Evolutionary conservation across 2,113 vertebrate species (phyloP), one percentile per base, ranked within the genome.

Genomic region (Phoenicopterus ruber): DNA sequence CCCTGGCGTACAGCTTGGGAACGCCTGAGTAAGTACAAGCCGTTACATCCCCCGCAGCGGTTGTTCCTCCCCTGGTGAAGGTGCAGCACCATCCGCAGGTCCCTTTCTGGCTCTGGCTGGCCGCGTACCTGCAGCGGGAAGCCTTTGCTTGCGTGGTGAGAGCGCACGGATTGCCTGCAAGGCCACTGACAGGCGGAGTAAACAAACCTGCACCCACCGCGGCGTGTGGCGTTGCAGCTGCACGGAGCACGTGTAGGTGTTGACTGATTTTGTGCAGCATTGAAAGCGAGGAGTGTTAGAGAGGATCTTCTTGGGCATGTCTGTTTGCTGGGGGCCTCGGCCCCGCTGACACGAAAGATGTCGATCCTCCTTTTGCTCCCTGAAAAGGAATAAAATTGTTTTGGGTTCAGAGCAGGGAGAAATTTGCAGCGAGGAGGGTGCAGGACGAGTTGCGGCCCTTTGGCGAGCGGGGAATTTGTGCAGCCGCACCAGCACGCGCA

Each of bases 91-190:
- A 1, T 9, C 55, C 58, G 69, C 78, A 25, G 65, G 50, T 66
- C 61, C 47, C 32, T 46, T 47, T 47, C 65, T 81, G 38, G 5
- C 74, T 34, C 81, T 12, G 28, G 8, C 69, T 59, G 79, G 28
- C 76, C 22, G 29, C 12, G 55, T 42, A 34, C 46, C 70, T 82
- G 85, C 50, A 2, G 1, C 28, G 24, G 73, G 47, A 50, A 76
- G 18, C 38, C 42, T 78, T 44, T 42, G 34, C 42, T 34, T 7
- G 29, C 8, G 32, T 72, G 58, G 16, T 12, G 34, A 46, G 87
- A 42, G 38, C 3, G 2, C 69, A 9, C 0, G 0, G 67, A 44
- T 55, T 2, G 1, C 32, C 77, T 59, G 47, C 52, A 65, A 52
- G 93, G 52, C 62, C 46, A 3, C 78, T 3, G 44, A 44, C 4